Base-by-base conservation (phyloP, 2,113 vertebrate species). In the Coturnix japonica region DNA sequence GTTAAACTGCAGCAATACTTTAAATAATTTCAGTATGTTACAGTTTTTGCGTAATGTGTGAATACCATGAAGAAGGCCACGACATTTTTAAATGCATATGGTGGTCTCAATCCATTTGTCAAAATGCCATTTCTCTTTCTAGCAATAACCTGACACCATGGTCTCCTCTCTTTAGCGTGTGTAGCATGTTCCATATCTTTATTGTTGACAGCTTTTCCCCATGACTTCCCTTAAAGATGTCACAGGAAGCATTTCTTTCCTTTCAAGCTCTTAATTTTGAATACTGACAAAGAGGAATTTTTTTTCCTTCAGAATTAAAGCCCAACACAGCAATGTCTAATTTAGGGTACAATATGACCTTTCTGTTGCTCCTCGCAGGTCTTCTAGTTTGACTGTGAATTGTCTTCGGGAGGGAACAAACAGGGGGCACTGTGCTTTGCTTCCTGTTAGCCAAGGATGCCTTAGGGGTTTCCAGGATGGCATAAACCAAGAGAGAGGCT, bases 161-260 rank as follows among this genome's bases (percentile, higher is more conserved):
- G 28, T 23, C 9, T 89, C 37, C 84, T 74, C 41, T 56, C 9
- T 89, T 87, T 25, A 69, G 20, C 35, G 49, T 8, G 41, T 7
- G 26, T 67, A 0, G 0, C 1, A 2, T 49, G 33, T 73, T 33
- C 46, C 33, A 77, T 0, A 2, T 12, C 31, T 44, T 2, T 49
- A 59, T 5, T 33, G 80, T 22, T 49, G 7, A 69, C 57, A 44
- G 31, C 1, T 80, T 87, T 74, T 72, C n/a, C 39, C 17, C 86
- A 78, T 39, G 78, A 57, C 13, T 5, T 51, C 4, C 26, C 31
- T 64, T 64, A 69, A 59, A 72, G 22, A 10, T 57, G 17, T 46
- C 13, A 81, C 22, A 72, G 30, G 20, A 81, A 69, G 14, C 3
- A 33, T 3, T 74, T 71, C 12, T 70, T 89, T 47, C 41, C 26